Base-by-base conservation (phyloP, 2,113 vertebrate species). In the Corythornis madagascariensis region DNA sequence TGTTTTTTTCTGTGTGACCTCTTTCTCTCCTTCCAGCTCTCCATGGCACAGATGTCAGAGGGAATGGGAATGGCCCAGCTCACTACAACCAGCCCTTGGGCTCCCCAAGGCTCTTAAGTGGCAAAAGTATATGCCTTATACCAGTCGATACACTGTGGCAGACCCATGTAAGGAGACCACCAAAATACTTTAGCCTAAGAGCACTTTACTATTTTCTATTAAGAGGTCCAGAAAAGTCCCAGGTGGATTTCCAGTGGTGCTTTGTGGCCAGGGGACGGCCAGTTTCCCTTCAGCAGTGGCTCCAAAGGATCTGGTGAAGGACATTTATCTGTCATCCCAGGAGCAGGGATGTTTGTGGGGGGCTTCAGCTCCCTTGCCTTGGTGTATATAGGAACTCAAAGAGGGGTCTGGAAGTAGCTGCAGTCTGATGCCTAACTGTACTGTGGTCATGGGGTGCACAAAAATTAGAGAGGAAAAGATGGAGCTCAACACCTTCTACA, bases 81-180 rank as follows among this genome's bases (percentile, higher is more conserved):
- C 15, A 0, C 55, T 45, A 15, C 20, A 48, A 33, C 21, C 1
- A 2, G 15, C 14, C 17, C 71, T 33, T 2, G 2, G 40, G 8
- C 16, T 55, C 16, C 14, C 22, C 0, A 0, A 26, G 59, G 9
- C 21, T 18, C n/a, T 7, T 8, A 16, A 71, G 13, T 5, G 13
- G 18, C 76, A 61, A 66, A 66, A 55, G 26, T 22, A 82, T 45
- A n/a, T 42, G 38, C 16, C 50, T 69, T 26, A 16, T 10, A 17
- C 13, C 48, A 31, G 21, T 16, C 43, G 9, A 33, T 21, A 33
- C 10, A 8, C 40, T 16, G 18, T 28, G 43, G 42, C 28, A 52
- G 47, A 26, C 13, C 22, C 60, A 21, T 2, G 1, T 29, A 50
- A 26, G 21, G 28, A 59, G 14, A 78, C 9, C 31, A 42, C 29